These are phyloP conservation scores for Trachelus iudaicus DNA, from an alignment of 2,888 invertebrate species.

Conservation along the genomic window DNA sequence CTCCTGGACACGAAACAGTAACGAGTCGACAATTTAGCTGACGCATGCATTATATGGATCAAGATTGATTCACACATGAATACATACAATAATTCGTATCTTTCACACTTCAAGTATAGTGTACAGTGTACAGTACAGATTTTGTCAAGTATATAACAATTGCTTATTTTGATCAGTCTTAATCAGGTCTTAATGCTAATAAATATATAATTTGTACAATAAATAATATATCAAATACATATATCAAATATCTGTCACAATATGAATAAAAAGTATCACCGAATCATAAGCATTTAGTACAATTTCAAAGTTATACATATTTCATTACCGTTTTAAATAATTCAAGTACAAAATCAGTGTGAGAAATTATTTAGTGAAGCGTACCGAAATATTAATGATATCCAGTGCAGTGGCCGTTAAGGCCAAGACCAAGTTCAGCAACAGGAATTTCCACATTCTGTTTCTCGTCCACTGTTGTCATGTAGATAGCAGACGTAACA, in stretches of 20 bases:
- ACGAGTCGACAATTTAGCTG: not conserved
- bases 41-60: not conserved
- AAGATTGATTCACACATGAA: not conserved
- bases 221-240: not conserved
- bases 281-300: not conserved
- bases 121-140: not conserved
- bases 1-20: not conserved
- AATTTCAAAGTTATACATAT: not conserved
- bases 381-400: constrained; percentile 3
- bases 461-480: constrained; percentile 4
- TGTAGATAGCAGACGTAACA: constrained; percentile 11
- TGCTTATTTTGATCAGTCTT: not conserved
- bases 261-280: not conserved
- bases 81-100: not conserved
- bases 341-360: not conserved
- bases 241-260: not conserved
- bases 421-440: constrained; percentile 11
- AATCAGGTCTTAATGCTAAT: not conserved
- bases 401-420: constrained; percentile 14
- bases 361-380: not conserved
- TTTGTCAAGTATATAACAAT: not conserved
- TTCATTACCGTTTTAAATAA: not conserved
- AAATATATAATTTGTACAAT: not conserved
- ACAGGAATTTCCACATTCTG: constrained; percentile 25
- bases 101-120: not conserved